Evolutionary conservation across 2,797 vertebrate genomes (phyloP), one percentile per base, ranked within the genome.

Genomic region (Champsocephalus gunnari): DNA sequence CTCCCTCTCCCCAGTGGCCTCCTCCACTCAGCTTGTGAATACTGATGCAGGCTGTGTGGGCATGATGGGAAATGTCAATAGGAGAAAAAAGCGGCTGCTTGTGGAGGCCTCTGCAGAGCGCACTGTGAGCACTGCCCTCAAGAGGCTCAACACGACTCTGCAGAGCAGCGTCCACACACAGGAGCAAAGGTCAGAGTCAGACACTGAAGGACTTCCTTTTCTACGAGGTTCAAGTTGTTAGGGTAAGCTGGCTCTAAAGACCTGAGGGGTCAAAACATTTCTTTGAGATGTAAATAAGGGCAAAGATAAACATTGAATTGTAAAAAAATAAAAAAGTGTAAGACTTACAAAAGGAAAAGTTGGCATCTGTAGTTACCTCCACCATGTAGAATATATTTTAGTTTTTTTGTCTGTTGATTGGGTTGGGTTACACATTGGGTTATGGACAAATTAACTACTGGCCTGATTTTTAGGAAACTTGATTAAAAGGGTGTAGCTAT

Each of bases 41-140:
- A 87, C 92, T 90, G 85, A 92, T 89, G 79, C 58, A 56, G 81
- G 71, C 84, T 80, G 81, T 87, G 87, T 82, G 84, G 85, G 88
- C 83, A 90, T 82, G 85, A 91, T 86, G 87, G 87, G 90, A 93
- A 91, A 90, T 88, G 89, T 90, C 86, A 89, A 76, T 77, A 80
- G 84, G 66, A 77, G 53, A 79, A 81, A 79, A 81, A 83, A 77
- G 32, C 55, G 67, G 80, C 53, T 67, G 74, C 75, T 76, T 66
- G 48, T 71, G 65, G 50, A 41, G 60, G 71, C 62, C 58, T 82
- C 72, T 59, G 75, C 72, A 54, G 75, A 77, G 79, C 64, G 51
- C 32, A n/a, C 73, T 88, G 82, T 77, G 66, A 83, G 84, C 79
- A 92, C 86, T 90, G 89, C 89, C 91, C 92, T 84, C 89, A 85